A percentile compares a stretch with the other conserved stretches of the same genome.
Conservation (phyloP, 2,888 invertebrate species). For the Caenorhabditis uteleia region DNA sequence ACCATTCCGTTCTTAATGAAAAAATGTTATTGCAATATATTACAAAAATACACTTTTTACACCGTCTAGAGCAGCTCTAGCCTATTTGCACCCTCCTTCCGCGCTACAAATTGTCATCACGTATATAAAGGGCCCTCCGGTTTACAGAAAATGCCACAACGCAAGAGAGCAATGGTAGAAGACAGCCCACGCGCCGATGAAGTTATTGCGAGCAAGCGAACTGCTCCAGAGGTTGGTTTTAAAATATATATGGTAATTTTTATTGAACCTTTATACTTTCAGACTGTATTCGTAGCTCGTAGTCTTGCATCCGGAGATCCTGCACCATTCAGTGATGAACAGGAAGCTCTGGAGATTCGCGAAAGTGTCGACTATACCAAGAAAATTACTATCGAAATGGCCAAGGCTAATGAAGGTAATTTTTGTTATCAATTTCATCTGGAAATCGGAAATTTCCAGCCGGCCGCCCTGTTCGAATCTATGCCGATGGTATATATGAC, state of each 20-base stretch:
- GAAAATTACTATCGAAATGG: constrained; percentile 85
- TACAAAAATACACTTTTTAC: no score
- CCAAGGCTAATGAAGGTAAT: constrained; percentile 78
- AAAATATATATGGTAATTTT: neutral
- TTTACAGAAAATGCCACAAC: constrained; percentile 29
- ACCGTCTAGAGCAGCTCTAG: no score
- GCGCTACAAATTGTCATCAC: no score
- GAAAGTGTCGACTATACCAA: constrained; percentile 82
- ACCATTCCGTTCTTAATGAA: no score
- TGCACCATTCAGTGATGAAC: constrained; percentile 66
- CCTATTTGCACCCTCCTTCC: no score
- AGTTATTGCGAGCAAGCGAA: constrained; percentile 27
- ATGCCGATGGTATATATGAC: constrained; percentile 98
- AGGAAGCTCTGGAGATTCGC: constrained; percentile 56
- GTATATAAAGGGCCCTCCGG: no score
- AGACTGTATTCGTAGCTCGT: constrained; percentile 9
- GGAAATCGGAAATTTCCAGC: constrained; percentile 74
- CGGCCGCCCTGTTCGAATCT: constrained; percentile 86
- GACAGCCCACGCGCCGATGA: constrained; percentile 22
- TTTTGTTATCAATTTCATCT: neutral
- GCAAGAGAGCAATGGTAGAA: constrained; percentile 37
- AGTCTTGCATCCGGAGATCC: constrained; percentile 49
- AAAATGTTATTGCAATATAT: no score
- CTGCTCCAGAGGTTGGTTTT: constrained; percentile 10
- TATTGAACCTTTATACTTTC: neutral